phyloP scores from a whole-genome alignment of 1,140 invertebrate genomes.

The Helicoverpa armigera region DNA sequence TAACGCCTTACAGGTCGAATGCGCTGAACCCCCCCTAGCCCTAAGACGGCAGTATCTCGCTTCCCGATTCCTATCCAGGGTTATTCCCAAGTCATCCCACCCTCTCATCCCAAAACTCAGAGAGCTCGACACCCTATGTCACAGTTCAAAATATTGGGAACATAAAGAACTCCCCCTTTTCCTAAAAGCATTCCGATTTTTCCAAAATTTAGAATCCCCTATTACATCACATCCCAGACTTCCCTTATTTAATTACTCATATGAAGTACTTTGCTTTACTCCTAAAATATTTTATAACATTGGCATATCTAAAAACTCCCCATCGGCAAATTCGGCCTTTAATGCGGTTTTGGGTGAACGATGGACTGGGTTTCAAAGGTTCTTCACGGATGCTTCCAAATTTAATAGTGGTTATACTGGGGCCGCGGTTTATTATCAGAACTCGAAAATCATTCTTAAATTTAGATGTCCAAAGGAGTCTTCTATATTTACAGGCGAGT shows the following conservation, averaged over 20 bases:
- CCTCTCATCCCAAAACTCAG: too few species aligned
- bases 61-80: not conserved
- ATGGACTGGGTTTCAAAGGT: not conserved
- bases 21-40: constrained; percentile 25
- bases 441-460: not conserved
- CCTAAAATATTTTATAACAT: not conserved
- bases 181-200: not conserved
- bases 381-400: not conserved
- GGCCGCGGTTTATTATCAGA: not conserved
- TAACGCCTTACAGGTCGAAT: constrained; percentile 50
- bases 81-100: not conserved
- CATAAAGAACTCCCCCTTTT: not conserved
- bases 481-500: not conserved
- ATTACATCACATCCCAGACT: not conserved
- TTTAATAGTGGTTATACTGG: not conserved
- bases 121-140: not conserved
- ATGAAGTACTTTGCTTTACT: not conserved
- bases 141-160: not conserved
- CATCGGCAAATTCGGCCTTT: not conserved
- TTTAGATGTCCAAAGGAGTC: not conserved
- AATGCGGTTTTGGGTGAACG: not conserved
- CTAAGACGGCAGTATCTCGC: constrained; percentile 1
- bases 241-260: not conserved
- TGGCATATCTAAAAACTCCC: not conserved
- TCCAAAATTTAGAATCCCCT: not conserved